Conservation (phyloP, 2,888 invertebrate genomes). For the Timema cristinae region DNA sequence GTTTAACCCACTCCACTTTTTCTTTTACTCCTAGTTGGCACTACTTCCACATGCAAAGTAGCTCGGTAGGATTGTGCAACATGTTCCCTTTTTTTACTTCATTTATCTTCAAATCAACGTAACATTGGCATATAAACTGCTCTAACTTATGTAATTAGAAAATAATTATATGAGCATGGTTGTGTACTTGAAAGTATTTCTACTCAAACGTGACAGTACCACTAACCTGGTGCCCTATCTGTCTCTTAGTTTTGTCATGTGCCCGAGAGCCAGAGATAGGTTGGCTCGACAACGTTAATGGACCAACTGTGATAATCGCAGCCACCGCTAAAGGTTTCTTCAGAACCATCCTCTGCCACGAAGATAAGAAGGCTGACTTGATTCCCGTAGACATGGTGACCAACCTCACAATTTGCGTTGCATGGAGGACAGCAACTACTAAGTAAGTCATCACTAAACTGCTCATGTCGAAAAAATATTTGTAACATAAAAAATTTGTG, state of each 20-base stretch:
- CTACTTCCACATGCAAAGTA: too few relatives aligned
- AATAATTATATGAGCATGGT: too few relatives aligned
- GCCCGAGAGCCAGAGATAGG: constrained; percentile 77
- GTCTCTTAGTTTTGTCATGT: constrained; percentile 63
- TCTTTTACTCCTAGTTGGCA: too few relatives aligned
- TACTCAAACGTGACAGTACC: not conserved
- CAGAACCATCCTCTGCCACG: constrained; percentile 82
- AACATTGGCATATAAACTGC: too few relatives aligned
- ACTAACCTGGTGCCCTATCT: constrained; percentile 15
- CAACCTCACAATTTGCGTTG: constrained; percentile 88
- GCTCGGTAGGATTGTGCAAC: too few relatives aligned
- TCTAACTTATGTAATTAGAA: too few relatives aligned
- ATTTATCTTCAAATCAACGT: too few relatives aligned
- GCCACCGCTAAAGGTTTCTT: constrained; percentile 63
- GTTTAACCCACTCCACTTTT: too few relatives aligned
- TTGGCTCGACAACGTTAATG: constrained; percentile 98
- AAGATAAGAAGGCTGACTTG: constrained; percentile 75
- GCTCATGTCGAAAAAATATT: not conserved
- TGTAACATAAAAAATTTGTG: not conserved
- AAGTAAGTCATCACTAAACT: constrained; percentile 41
- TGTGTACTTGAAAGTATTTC: not conserved
- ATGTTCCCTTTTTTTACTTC: too few relatives aligned
- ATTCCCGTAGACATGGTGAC: constrained; percentile 90
- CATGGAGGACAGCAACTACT: constrained; percentile 78
- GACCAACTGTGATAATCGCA: constrained; percentile 67